phyloP scores from a whole-genome alignment of 2,797 vertebrate genomes.

The Anomalospiza imberbis region DNA sequence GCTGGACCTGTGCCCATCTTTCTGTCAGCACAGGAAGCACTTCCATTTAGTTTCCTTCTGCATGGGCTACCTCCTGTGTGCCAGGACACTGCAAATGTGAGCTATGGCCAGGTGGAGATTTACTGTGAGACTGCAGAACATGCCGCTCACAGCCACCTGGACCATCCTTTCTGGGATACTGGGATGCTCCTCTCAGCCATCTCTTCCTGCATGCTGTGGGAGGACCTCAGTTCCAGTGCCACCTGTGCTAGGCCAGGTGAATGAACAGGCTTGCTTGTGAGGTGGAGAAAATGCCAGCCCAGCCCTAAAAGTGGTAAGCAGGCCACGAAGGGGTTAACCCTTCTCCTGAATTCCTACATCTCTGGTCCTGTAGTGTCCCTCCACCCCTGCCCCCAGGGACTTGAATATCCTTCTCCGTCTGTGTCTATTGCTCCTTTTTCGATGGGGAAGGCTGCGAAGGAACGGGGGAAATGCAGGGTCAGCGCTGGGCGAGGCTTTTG shows the following conservation, averaged over 20 bases:
- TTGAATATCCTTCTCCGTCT: background rate
- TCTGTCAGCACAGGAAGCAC: background rate
- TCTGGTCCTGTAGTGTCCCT: background rate
- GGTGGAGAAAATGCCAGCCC: background rate
- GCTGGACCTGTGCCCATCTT: background rate
- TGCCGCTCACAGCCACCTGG: background rate
- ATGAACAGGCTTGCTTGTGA: background rate
- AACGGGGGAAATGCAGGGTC: background rate
- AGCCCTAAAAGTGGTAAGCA: background rate
- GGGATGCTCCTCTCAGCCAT: background rate
- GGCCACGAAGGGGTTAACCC: background rate
- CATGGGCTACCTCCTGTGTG: rapidly evolving
- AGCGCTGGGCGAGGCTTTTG: background rate
- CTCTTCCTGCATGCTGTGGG: rapidly evolving
- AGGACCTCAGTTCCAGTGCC: rapidly evolving
- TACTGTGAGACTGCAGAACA: background rate
- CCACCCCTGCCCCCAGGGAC: background rate
- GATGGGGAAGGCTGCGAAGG: background rate
- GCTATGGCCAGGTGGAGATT: background rate
- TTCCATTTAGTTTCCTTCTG: background rate
- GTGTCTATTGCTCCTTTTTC: background rate
- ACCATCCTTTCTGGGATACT: background rate
- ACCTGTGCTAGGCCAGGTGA: rapidly evolving
- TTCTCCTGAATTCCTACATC: background rate
- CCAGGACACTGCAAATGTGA: background rate